Evolutionary conservation across 2,888 invertebrate genomes (phyloP), one percentile per base, ranked within the genome.

Genomic region (Spilosoma lubricipeda): DNA sequence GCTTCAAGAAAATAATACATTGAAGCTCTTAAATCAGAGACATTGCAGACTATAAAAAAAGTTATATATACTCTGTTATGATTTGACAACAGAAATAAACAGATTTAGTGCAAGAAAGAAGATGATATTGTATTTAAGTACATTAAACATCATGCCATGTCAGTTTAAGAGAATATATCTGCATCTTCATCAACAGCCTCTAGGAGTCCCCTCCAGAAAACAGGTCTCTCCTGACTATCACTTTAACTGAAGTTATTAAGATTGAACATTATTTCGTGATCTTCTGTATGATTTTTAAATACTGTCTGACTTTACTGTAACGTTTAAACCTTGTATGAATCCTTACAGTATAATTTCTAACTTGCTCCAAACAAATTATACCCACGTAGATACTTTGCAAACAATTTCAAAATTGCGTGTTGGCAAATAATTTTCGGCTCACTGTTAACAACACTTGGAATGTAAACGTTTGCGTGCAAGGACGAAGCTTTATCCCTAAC

Each of bases 401-500:
- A 67, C 67, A 63, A 63, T 67, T 39, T 67, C 39, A 67, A n/a
- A 39, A 20, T 71, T 33, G 71, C 45, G 30, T 71, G 71, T 64
- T 64, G 8, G 30, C 42, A 56, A 75, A 76, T 79, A 68, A 77
- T 77, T 77, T 71, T 18, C 8, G 18, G 27, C 27, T 27, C 42
- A 81, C 36, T 68, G 45, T 65, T 67, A 56, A 69, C 11, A 36
- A 15, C 30, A 39, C 18, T 18, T 48, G 36, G 45, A 64, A 70
- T 80, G 73, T 67, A 70, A 78, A 75, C 74, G 67, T 72, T 82
- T 33, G 77, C 82, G 74, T 82, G 82, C 70, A 70, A 63, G 56
- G 30, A 33, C 65, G 72, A 45, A 15, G 30, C 71, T 48, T 20
- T 73, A 70, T 70, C 52, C 64, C 67, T 67, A 70, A 75, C 27